Conservation (phyloP, 2,797 vertebrate species). For the Monodelphis domestica region DNA sequence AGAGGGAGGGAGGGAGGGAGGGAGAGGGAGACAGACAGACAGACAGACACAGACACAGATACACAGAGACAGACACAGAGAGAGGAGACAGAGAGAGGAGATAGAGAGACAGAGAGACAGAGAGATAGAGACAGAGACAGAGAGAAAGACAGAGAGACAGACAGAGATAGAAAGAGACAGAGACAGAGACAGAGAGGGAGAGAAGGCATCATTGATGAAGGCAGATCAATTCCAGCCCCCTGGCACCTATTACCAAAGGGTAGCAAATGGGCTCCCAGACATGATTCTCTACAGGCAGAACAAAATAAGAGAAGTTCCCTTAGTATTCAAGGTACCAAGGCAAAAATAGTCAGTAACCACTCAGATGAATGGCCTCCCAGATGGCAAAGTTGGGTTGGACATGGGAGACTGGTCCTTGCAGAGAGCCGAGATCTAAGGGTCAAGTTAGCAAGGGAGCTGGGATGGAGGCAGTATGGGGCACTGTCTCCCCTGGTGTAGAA, state of each 20-base stretch:
- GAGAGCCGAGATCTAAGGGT: background rate
- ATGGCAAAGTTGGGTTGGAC: background rate
- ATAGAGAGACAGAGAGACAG: too few species aligned
- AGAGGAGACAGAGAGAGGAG: too few species aligned
- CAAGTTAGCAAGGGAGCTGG: background rate
- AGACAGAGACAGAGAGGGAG: too few species aligned
- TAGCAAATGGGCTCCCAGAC: constrained; percentile 47
- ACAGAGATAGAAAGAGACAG: too few species aligned
- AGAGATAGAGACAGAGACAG: too few species aligned
- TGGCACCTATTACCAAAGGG: background rate
- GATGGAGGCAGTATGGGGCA: background rate
- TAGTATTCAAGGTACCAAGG: constrained; percentile 37
- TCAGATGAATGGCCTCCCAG: constrained; percentile 27
- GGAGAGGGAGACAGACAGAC: too few species aligned
- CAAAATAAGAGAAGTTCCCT: background rate
- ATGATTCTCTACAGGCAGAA: background rate
- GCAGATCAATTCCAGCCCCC: background rate
- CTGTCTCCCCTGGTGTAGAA: too few species aligned
- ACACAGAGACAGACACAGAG: too few species aligned
- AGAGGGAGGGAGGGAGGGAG: too few species aligned
- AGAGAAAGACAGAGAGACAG: too few species aligned
- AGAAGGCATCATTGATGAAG: background rate
- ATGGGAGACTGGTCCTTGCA: too few species aligned
- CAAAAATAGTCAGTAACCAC: background rate
- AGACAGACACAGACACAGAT: too few species aligned